Conservation (phyloP, 2,888 invertebrate species). For the Ochropacha duplaris region DNA sequence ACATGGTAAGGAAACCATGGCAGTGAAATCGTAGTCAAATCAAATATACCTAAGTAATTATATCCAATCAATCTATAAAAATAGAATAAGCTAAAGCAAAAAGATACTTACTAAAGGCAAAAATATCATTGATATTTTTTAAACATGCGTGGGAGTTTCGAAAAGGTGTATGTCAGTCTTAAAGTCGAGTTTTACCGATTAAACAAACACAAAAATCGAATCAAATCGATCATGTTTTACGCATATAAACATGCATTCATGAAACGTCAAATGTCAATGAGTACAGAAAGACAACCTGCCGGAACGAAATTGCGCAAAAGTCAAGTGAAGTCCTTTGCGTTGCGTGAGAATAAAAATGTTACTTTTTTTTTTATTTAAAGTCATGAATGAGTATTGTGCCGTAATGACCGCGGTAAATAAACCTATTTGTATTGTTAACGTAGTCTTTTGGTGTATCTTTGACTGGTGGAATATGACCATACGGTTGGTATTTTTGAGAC, state of each 20-base stretch:
- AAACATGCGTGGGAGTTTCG: constrained; percentile 60
- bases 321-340: constrained; percentile 34
- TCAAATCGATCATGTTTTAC: constrained; percentile 70
- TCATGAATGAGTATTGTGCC: constrained; percentile 68
- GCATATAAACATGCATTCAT: constrained; percentile 46
- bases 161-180: constrained; percentile 48
- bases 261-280: constrained; percentile 39
- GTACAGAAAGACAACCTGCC: constrained; percentile 52
- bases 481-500: neutral
- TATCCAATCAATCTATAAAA: too few relatives aligned
- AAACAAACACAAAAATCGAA: constrained; percentile 71
- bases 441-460: constrained; percentile 44
- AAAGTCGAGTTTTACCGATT: constrained; percentile 45
- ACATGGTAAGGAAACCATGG: too few relatives aligned
- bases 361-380: constrained; percentile 38
- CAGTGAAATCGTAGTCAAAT: too few relatives aligned
- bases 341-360: constrained; percentile 59
- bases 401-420: constrained; percentile 75
- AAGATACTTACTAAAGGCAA: too few relatives aligned
- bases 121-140: neutral
- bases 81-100: constrained; percentile 9
- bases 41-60: too few relatives aligned
- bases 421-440: constrained; percentile 68
- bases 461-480: constrained; percentile 37
- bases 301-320: constrained; percentile 57